Conservation (phyloP, 2,113 vertebrate species). For the Microcebus tavaratra region DNA sequence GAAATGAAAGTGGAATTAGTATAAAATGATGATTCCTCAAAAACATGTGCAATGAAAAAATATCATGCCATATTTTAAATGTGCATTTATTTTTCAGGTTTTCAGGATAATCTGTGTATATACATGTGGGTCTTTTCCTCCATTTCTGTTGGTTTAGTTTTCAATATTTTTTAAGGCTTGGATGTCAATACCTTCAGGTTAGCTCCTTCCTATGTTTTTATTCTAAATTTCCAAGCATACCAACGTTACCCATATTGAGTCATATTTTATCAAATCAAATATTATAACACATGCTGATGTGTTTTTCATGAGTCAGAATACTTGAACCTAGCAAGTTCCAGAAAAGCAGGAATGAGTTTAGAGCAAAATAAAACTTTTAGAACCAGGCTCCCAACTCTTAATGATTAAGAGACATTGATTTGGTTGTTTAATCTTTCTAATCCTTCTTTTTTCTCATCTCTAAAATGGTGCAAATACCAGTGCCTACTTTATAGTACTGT, state of each 20-base stretch:
- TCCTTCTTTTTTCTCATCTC: neutral
- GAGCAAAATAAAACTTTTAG: neutral
- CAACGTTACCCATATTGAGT: neutral
- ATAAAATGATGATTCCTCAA: neutral
- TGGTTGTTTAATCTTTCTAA: neutral
- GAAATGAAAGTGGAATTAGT: neutral
- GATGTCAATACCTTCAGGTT: neutral
- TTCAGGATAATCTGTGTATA: neutral
- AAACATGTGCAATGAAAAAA: neutral
- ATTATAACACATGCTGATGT: neutral
- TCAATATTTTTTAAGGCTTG: neutral
- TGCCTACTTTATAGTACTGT: fast-evolving
- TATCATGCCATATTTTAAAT: neutral
- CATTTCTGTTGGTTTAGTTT: neutral
- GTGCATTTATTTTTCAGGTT: neutral
- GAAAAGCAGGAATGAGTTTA: neutral
- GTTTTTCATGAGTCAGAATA: neutral
- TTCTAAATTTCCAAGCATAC: neutral
- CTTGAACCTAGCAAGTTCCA: neutral
- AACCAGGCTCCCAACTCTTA: neutral
- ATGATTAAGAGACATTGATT: neutral
- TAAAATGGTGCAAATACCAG: neutral
- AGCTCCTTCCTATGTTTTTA: neutral
- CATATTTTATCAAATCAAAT: conserved; percentile 1
- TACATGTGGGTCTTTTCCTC: fast-evolving